phyloP scores from a whole-genome alignment of 2,888 invertebrate genomes.

The Mesorhabditis belari region DNA sequence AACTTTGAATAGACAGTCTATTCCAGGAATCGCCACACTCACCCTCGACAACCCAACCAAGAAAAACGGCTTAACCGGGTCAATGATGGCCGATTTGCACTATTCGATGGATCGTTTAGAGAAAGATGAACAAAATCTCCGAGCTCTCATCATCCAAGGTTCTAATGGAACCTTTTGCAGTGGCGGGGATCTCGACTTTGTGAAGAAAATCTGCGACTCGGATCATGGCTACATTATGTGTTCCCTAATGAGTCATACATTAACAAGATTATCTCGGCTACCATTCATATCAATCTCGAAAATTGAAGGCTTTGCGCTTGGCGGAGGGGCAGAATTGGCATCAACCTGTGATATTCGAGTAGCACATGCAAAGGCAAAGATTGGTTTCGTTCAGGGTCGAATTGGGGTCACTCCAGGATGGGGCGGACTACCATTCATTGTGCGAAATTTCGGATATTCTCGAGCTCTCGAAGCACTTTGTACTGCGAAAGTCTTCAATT shows the following conservation, averaged over 20 bases:
- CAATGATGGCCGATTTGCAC: not conserved
- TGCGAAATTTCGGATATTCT: not conserved
- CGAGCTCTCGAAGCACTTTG: not conserved
- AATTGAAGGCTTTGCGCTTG: not conserved
- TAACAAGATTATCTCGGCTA: conserved; percentile 52
- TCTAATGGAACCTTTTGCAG: conserved; percentile 59
- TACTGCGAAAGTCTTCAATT: not conserved
- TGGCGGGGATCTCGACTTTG: conserved; percentile 59
- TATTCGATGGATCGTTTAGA: not conserved
- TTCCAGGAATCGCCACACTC: not conserved
- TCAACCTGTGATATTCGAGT: not conserved
- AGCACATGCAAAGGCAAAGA: not conserved
- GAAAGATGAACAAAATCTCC: not conserved
- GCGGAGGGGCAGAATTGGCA: not conserved
- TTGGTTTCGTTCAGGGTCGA: conserved; percentile 1
- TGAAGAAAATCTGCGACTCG: conserved; percentile 47
- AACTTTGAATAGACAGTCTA: too few species aligned
- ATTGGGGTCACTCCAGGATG: not conserved
- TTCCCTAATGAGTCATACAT: conserved; percentile 56
- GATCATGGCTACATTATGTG: conserved; percentile 56
- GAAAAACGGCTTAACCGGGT: not conserved
- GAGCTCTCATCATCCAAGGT: conserved; percentile 57
- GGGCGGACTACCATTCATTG: not conserved
- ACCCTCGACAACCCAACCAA: not conserved
- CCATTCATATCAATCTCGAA: conserved; percentile 56